Base-by-base conservation (phyloP, 2,888 invertebrate species). In the Dicroscelio sp. region DNA sequence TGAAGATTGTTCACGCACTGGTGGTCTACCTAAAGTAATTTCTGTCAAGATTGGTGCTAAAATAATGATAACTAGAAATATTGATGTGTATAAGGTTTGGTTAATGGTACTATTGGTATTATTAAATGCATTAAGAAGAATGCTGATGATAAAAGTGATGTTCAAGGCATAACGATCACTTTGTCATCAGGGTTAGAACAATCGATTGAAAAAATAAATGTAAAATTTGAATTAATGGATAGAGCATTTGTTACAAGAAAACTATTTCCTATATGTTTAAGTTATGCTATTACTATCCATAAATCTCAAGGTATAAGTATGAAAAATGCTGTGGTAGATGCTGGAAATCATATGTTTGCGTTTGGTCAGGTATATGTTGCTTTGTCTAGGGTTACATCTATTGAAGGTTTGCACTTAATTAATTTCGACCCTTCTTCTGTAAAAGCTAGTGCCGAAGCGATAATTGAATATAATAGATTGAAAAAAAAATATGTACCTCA, bases 201-300 rank as follows among this genome's bases (percentile, higher is more conserved):
- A 17, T 3, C 23, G 10, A 58, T 58, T 58, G 58, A 58, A 58
- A 58, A 23, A 58, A 58, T 58, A n/a, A 58, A 23, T 58, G 58
- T 58, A 23, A 58, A 58, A 58, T 58, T 58, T n/a, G 23, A 58
- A 23, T 2, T 58, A 25, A 58, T 6, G 25, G 58, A 58, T 58
- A 58, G 23, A n/a, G 58, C 23, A n/a, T 58, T n/a, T 58, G 23
- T 58, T 58, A 58, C 58, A 58, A 20, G 58, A 58, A 3, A 58
- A 58, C 58, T n/a, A 58, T 58, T 58, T 58, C 58, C 58, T 58
- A 58, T 58, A 58, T 58, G 58, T 23, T 58, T 58, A 25, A 58
- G 58, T 58, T 58, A 58, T 58, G 58, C 58, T 58, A 58, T 58
- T n/a, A 58, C 58, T 58, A 23, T 58, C 23, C 58, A 58, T 25